A percentile compares a stretch with the other conserved stretches of the same genome.
Evolutionary conservation across 2,113 vertebrate genomes (phyloP).

Genomic region (Willisornis vidua): DNA sequence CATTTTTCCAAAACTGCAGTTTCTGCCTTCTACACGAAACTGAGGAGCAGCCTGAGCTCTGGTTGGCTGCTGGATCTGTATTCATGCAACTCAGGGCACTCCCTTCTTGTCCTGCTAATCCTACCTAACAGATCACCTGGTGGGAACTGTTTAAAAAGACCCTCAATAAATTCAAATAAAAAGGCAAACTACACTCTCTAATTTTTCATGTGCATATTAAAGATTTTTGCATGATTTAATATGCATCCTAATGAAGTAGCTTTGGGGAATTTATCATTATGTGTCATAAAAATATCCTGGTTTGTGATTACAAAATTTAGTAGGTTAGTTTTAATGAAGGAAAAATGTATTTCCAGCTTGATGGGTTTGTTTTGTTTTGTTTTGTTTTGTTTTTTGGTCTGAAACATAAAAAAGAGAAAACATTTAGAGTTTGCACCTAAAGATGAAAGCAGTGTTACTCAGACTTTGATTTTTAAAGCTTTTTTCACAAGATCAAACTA

Average conservation of each 20-base stretch:
- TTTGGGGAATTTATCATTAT: neutral
- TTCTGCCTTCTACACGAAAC: neutral
- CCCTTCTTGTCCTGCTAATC: neutral
- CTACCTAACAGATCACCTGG: neutral
- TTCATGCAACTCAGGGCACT: neutral
- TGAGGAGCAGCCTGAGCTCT: neutral
- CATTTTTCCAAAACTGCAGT: rapidly evolving
- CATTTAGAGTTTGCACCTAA: neutral
- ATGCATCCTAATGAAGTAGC: neutral
- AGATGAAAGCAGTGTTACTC: conserved; percentile 35
- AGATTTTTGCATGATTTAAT: neutral
- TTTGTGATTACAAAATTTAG: neutral
- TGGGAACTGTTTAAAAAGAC: neutral
- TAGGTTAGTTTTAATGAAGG: neutral
- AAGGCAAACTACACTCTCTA: neutral
- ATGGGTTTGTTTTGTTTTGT: neutral
- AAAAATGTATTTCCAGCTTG: neutral
- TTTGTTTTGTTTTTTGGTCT: neutral
- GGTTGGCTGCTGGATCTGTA: neutral
- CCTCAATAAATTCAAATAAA: neutral
- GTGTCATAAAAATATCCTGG: neutral
- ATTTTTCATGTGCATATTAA: neutral
- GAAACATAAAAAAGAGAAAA: neutral
- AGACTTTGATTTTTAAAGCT: conserved; percentile 17
- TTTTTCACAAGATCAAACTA: neutral